Evolutionary conservation across 2,888 invertebrate species (phyloP).

Genomic region (Dryococelus australis): DNA sequence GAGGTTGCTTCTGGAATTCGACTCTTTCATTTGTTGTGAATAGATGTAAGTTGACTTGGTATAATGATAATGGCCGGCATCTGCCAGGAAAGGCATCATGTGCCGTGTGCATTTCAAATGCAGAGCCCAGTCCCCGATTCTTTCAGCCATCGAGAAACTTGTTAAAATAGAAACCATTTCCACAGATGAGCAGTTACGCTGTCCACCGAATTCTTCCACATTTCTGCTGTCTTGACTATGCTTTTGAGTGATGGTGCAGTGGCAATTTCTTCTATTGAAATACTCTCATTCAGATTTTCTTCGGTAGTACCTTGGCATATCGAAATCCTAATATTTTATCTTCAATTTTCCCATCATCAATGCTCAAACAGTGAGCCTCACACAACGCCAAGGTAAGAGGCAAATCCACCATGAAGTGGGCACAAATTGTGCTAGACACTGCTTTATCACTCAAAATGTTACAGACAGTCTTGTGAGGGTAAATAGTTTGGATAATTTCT

Average conservation of each 20-base stretch:
- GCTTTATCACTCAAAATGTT: too few species aligned
- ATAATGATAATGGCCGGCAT: not conserved
- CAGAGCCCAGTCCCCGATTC: too few species aligned
- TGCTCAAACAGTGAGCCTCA: not conserved
- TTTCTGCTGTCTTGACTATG: constrained; percentile 9
- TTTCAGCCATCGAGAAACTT: constrained; percentile 1
- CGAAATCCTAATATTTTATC: constrained; percentile 27
- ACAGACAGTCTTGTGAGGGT: too few species aligned
- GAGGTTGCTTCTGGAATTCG: not conserved
- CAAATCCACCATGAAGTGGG: too few species aligned
- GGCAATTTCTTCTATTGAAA: constrained; percentile 6
- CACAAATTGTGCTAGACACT: too few species aligned
- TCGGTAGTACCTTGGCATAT: not conserved
- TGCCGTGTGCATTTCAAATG: not conserved
- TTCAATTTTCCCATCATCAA: constrained; percentile 1
- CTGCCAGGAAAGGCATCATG: not conserved
- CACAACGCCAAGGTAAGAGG: too few species aligned
- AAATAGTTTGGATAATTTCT: too few species aligned
- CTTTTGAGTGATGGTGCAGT: too few species aligned
- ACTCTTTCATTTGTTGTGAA: constrained; percentile 21
- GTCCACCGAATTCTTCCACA: constrained; percentile 12
- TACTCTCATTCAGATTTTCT: not conserved
- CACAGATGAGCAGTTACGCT: not conserved
- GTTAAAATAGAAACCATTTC: constrained; percentile 21
- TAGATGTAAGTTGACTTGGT: too few species aligned